Percentiles rank a stretch among this genome's conserved stretches.
These are phyloP conservation scores for Ursus arctos DNA, from an alignment of 2,113 vertebrate species.

Conservation along the genomic window DNA sequence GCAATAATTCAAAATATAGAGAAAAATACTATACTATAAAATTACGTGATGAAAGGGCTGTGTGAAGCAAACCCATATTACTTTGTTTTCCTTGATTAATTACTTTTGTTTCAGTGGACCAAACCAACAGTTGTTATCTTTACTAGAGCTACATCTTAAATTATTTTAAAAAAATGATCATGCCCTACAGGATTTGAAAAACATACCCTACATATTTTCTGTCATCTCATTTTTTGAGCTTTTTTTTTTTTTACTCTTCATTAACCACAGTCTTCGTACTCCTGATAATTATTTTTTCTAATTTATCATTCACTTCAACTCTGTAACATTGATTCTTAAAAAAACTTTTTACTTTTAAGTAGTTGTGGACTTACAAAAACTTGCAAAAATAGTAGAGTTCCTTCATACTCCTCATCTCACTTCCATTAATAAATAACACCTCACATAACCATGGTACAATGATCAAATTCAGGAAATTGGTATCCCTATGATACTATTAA, in stretches of 20 bases:
- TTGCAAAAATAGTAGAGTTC: not conserved
- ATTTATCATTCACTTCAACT: conserved; percentile 3
- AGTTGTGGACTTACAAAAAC: not conserved
- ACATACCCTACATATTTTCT: not conserved
- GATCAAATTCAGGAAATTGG: not conserved
- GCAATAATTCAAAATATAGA: not conserved
- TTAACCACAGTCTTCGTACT: not conserved
- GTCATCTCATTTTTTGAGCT: not conserved
- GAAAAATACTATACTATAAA: not conserved
- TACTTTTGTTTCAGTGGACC: not conserved
- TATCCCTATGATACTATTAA: not conserved
- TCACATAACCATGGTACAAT: not conserved
- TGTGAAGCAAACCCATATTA: not conserved
- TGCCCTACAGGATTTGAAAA: not conserved
- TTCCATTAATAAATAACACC: not conserved
- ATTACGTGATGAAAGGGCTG: not conserved
- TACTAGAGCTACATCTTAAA: not conserved
- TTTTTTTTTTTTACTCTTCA: not conserved
- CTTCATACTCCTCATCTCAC: not conserved
- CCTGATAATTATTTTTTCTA: not conserved
- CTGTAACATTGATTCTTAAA: not conserved
- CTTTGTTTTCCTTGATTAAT: not conserved
- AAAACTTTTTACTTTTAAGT: conserved; percentile 9
- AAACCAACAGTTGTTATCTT: not conserved
- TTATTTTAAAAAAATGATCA: not conserved